Conservation (phyloP, 35 echinoderm and acorn worm species). For the Stichopus chloronotus region DNA sequence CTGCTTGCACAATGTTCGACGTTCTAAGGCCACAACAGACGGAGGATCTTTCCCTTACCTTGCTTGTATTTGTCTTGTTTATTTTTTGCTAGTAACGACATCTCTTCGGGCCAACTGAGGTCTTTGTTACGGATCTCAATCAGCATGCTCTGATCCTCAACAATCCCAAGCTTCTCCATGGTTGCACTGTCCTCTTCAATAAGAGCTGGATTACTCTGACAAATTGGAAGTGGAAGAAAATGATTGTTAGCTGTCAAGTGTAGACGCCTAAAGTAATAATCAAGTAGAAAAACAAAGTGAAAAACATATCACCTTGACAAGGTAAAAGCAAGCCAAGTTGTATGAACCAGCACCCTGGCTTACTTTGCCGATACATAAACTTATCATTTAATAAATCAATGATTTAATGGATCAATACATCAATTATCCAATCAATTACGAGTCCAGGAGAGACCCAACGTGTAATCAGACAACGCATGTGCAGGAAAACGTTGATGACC, state of each 20-base stretch:
- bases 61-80: constrained; percentile 87
- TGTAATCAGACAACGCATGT: too few relatives aligned
- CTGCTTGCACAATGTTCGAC: too few relatives aligned
- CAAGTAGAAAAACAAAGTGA: background rate
- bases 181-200: constrained; percentile 87
- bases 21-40: too few relatives aligned
- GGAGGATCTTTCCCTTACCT: constrained; percentile 47
- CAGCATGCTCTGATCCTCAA: constrained; percentile 82
- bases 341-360: too few relatives aligned
- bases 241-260: background rate
- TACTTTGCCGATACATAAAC: too few relatives aligned
- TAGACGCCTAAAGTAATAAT: background rate
- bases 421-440: too few relatives aligned
- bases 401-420: too few relatives aligned
- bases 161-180: constrained; percentile 80
- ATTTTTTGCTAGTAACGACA: constrained; percentile 95
- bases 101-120: constrained; percentile 97
- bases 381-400: too few relatives aligned
- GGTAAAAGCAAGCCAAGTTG: too few relatives aligned
- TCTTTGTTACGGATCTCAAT: constrained; percentile 98
- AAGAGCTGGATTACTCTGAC: constrained; percentile 90
- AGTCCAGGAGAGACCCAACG: too few relatives aligned
- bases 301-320: background rate
- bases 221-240: background rate
- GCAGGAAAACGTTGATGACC: too few relatives aligned